These are phyloP conservation scores for Drosophila silvestris DNA, from an alignment of 2,888 invertebrate species.

Conservation along the genomic window DNA sequence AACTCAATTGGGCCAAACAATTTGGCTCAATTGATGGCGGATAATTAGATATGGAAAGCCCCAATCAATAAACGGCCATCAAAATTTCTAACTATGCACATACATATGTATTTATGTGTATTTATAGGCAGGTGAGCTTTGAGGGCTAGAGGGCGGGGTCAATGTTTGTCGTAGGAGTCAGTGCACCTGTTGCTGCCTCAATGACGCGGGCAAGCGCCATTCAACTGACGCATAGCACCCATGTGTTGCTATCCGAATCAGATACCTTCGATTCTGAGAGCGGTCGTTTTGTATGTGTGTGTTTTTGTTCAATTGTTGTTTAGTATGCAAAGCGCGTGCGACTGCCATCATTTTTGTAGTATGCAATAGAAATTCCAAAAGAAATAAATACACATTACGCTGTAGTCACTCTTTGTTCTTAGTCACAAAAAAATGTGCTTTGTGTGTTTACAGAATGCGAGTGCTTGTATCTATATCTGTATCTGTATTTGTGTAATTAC, in stretches of 20 bases:
- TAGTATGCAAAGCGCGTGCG: slow-evolving; percentile 64
- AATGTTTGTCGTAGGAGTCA: slow-evolving; percentile 32
- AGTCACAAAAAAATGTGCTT: slow-evolving; percentile 7
- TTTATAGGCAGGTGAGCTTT: slow-evolving; percentile 4
- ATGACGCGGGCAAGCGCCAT: slow-evolving; percentile 52
- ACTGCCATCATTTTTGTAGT: slow-evolving; percentile 57
- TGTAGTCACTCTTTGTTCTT: slow-evolving; percentile 35
- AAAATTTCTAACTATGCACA: slow-evolving; percentile 4
- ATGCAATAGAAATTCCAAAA: slow-evolving; percentile 61
- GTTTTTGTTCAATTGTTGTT: slow-evolving; percentile 28
- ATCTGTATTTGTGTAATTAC: slow-evolving; percentile 18
- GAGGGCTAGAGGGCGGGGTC: not conserved
- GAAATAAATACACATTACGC: slow-evolving; percentile 20
- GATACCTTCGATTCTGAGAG: slow-evolving; percentile 35
- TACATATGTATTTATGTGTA: not conserved
- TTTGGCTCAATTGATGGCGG: slow-evolving; percentile 21
- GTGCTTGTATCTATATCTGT: slow-evolving; percentile 3
- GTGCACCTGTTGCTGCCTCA: slow-evolving; percentile 70
- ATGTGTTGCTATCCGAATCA: slow-evolving; percentile 31
- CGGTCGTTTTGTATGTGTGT: not conserved
- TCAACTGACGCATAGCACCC: slow-evolving; percentile 32
- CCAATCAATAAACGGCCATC: slow-evolving; percentile 30
- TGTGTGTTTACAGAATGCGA: slow-evolving; percentile 12
- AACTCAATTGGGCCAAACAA: slow-evolving; percentile 9
- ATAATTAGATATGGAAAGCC: slow-evolving; percentile 14